Evolutionary conservation across 2,888 invertebrate species (phyloP).

Genomic region (Scaptomyza flava): DNA sequence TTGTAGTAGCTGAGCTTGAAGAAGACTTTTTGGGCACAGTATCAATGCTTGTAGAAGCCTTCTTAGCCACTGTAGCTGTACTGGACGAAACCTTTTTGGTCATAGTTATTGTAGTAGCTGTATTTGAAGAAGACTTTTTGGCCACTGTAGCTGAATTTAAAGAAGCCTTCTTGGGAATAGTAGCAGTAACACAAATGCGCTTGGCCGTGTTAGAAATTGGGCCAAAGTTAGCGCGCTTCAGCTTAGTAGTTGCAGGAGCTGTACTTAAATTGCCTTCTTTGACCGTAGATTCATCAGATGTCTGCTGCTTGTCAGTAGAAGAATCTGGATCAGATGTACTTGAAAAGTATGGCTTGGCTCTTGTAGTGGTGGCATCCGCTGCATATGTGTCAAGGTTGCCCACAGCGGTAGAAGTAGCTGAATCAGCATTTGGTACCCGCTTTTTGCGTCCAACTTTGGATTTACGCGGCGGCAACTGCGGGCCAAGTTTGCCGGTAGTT

Average conservation of each 20-base stretch:
- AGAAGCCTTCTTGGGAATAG: neutral
- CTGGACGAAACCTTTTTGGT: neutral
- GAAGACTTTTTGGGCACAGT: no score
- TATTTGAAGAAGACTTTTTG: neutral
- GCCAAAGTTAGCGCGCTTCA: neutral
- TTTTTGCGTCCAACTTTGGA: conserved; percentile 59
- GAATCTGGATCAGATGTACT: neutral
- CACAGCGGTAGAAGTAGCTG: conserved; percentile 1
- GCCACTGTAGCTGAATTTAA: neutral
- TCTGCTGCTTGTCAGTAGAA: neutral
- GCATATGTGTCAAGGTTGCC: neutral
- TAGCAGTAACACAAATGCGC: neutral
- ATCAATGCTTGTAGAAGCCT: neutral
- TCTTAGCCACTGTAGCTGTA: neutral
- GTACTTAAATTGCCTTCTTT: neutral
- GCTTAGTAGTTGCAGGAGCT: neutral
- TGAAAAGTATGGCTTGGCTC: neutral
- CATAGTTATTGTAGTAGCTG: neutral
- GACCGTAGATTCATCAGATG: neutral
- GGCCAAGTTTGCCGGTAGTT: neutral
- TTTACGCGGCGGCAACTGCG: conserved; percentile 32
- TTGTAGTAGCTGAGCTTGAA: neutral
- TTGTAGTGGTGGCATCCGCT: neutral
- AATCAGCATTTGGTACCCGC: conserved; percentile 39
- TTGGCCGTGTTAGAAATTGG: neutral